phyloP scores from a whole-genome alignment of 2,888 invertebrate species.

The Heliconius cydno region DNA sequence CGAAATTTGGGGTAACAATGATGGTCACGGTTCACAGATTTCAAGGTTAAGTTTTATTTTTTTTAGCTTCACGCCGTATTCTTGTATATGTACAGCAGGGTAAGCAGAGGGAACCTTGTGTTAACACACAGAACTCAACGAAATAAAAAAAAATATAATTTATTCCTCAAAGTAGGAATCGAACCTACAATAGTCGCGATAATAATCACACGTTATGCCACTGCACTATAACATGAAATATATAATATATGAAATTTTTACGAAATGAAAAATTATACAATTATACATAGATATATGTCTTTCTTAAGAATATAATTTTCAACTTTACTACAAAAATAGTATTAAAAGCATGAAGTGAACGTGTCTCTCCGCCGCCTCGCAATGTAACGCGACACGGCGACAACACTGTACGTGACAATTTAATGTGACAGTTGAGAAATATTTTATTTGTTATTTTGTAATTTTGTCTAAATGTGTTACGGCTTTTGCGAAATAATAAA shows the following conservation, averaged over 20 bases:
- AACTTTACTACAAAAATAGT: conserved; percentile 54
- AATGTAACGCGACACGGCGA: conserved; percentile 14
- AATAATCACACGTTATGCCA: too few species aligned
- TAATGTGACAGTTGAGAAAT: conserved; percentile 57
- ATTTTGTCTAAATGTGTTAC: conserved; percentile 6
- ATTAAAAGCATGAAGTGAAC: conserved; percentile 64
- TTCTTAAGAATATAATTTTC: background rate
- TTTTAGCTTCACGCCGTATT: background rate
- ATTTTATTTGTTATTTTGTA: conserved; percentile 16
- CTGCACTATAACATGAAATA: too few species aligned
- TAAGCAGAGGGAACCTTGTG: background rate
- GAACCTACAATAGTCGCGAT: too few species aligned
- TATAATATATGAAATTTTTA: too few species aligned
- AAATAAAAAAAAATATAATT: too few species aligned
- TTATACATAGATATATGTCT: background rate
- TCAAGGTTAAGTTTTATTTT: background rate
- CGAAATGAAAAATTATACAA: too few species aligned
- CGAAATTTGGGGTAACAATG: conserved; percentile 49
- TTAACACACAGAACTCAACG: background rate
- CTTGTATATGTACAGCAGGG: too few species aligned
- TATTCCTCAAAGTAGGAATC: too few species aligned
- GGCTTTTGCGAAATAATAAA: background rate
- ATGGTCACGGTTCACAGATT: background rate
- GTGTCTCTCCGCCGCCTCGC: conserved; percentile 44
- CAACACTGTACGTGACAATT: conserved; percentile 26